Evolutionary conservation across 2,113 vertebrate species (phyloP), one percentile per base, ranked within the genome.

Genomic region (Okapia johnstoni): DNA sequence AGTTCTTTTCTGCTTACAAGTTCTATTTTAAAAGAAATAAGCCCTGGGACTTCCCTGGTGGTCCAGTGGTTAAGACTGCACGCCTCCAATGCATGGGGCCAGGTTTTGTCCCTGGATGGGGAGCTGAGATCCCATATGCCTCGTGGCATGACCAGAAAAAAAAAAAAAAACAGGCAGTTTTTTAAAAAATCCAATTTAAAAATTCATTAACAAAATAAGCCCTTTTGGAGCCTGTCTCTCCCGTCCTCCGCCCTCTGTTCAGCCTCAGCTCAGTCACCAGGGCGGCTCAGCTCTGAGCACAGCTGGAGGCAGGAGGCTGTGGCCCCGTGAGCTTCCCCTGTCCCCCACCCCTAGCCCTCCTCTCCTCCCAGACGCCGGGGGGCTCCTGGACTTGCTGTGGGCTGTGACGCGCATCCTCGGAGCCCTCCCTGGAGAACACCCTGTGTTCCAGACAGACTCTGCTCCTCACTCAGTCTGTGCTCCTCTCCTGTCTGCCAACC

Each of bases 401-500:
- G 25, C 40, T 85, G 90, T 33, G 85, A 40, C 80, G 40, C 11
- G 15, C 16, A 13, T 85, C 21, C 76, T 63, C 28, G 63, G 76
- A 84, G 58, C 55, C 43, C 23, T 60, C 40, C 23, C 28, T 40
- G 57, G 63, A 57, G 92, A 88, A 58, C 33, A 23, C 23, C 46
- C 76, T 58, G 0, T 15, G 19, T 54, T 57, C 52, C 40, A 73
- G 66, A 57, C 77, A 54, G 17, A 61, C 52, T 90, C 84, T 25
- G 8, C 13, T 25, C 12, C 5, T 19, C 50, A 48, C 15, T 76
- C 7, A 28, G 4, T 60, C 36, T 90, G 43, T 2, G 26, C 1
- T 0, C 76, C 43, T 88, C 9, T 83, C 21, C 3, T 46, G 15
- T 46, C 3, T 4, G 2, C 6, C 10, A 43, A 6, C 28, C 23